Evolutionary conservation across 2,797 vertebrate genomes (phyloP), one percentile per base, ranked within the genome.

Genomic region (Pitangus sulphuratus): DNA sequence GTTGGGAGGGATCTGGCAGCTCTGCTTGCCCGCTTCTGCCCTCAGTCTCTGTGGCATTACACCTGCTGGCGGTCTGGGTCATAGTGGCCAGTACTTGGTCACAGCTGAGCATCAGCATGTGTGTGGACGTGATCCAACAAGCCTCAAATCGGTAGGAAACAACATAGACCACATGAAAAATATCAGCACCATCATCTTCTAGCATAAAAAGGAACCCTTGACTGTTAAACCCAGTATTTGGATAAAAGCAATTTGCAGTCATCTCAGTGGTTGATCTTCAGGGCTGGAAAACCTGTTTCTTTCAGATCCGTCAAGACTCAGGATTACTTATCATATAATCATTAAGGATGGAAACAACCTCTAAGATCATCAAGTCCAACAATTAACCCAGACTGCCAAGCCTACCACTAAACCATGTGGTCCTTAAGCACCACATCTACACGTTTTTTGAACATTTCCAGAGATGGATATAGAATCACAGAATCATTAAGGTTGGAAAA

Each of bases 41-140:
- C 50, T 92, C 1, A 0, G 20, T 68, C 33, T 57, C 58, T 33
- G 45, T 12, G 31, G 33, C 37, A 22, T 58, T 37, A 15, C 12
- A 31, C 9, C 16, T 42, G 13, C 25, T 0, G 0, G 31, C 50
- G 35, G 37, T 14, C 5, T 61, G 50, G 77, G 48, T 60, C 53
- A 25, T 0, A 28, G 51, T 1, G 3, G 45, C 31, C 17, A 14
- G 16, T 6, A 26, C n/a, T 35, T 64, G 83, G 26, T 65, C 79
- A 50, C 2, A 28, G 40, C 56, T 30, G 22, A 78, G 30, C 40
- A 57, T 5, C 0, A 0, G 58, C 1, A 1, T 40, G 30, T 2
- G 3, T 0, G 0, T 3, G 11, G 51, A 58, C 11, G 7, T 44
- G 74, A 92, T 35, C 58, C 87, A 57, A 74, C 85, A 74, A 44